Evolutionary conservation across 2,888 invertebrate genomes (phyloP).

Genomic region (Mythimna ferrago): DNA sequence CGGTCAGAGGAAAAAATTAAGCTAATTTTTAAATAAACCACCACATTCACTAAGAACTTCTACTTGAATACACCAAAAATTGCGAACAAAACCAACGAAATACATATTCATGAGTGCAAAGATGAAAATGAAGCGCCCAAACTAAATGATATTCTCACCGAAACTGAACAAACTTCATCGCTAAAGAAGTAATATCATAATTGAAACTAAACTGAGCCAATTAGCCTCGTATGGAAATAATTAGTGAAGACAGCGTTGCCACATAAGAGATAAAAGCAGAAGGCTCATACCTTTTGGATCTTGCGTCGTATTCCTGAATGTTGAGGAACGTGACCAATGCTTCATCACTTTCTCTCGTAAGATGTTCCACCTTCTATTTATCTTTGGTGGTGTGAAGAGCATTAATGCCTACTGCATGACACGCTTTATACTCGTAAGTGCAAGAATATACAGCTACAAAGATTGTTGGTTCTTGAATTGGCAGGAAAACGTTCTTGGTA

Average conservation of each 20-base stretch:
- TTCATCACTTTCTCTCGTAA: no score
- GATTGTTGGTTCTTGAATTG: no score
- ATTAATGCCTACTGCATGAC: no score
- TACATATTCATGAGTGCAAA: constrained; percentile 32
- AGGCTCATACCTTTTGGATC: background rate
- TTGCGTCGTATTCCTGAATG: no score
- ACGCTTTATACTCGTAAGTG: no score
- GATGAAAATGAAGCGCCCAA: constrained; percentile 25
- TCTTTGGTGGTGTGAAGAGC: no score
- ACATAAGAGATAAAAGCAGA: background rate
- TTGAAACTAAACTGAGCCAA: constrained; percentile 66
- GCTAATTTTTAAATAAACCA: background rate
- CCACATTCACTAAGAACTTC: background rate
- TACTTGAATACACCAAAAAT: background rate
- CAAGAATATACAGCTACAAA: no score
- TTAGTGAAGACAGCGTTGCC: constrained; percentile 53
- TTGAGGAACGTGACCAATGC: no score
- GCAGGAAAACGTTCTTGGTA: no score
- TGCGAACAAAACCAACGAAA: constrained; percentile 5
- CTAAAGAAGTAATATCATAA: constrained; percentile 63
- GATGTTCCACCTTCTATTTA: no score
- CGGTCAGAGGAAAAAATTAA: no score
- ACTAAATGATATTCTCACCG: constrained; percentile 38
- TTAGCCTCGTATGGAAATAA: constrained; percentile 66
- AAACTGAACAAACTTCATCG: constrained; percentile 34